Conservation (phyloP, 2,888 invertebrate species). For the Lobophora halterata region DNA sequence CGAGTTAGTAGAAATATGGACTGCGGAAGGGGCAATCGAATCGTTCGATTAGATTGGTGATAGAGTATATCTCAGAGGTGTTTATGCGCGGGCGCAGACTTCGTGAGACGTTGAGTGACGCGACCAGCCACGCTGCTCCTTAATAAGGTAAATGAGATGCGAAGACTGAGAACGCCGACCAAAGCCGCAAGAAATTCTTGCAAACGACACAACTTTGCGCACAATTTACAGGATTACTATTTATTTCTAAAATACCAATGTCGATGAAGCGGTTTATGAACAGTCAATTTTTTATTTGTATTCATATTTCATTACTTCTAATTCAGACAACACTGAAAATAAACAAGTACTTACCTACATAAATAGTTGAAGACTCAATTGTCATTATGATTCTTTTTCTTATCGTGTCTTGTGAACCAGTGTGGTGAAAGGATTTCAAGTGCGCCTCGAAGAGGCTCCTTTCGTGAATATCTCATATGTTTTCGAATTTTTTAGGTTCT, state of each 20-base stretch:
- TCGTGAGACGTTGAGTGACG: slow-evolving; percentile 69
- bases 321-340: too few species aligned
- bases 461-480: too few species aligned
- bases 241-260: background rate
- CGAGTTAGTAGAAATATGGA: slow-evolving; percentile 7
- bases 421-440: too few species aligned
- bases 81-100: slow-evolving; percentile 52
- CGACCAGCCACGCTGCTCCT: slow-evolving; percentile 55
- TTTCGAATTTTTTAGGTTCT: too few species aligned
- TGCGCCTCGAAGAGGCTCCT: too few species aligned
- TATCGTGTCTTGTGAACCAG: too few species aligned
- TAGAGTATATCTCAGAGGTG: slow-evolving; percentile 56
- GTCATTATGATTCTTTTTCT: too few species aligned
- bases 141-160: slow-evolving; percentile 75
- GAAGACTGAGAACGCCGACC: slow-evolving; percentile 36
- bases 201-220: slow-evolving; percentile 5
- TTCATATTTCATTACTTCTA: too few species aligned
- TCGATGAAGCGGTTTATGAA: too few species aligned
- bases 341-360: too few species aligned
- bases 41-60: slow-evolving; percentile 47
- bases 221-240: slow-evolving; percentile 1
- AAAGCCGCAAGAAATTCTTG: slow-evolving; percentile 18
- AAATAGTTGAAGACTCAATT: too few species aligned
- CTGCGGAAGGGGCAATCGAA: slow-evolving; percentile 23
- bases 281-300: too few species aligned